Evolutionary conservation across 2,113 vertebrate genomes (phyloP).

Genomic region (Sciurus niger): DNA sequence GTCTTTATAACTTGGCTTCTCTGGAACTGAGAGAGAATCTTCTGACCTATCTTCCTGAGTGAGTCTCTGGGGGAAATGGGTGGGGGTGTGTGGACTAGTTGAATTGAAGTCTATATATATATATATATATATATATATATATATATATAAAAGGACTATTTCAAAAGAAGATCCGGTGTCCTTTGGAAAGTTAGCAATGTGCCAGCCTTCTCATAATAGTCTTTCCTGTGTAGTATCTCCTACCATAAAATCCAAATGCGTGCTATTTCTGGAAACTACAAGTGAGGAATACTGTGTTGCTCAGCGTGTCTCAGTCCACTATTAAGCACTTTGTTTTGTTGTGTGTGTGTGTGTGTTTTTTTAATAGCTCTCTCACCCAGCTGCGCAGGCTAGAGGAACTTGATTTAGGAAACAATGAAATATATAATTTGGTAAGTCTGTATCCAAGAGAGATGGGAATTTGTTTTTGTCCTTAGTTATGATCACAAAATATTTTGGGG

Average conservation of each 20-base stretch:
- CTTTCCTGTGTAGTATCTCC: not conserved
- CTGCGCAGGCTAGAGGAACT: conserved; percentile 97
- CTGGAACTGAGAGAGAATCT: conserved; percentile 99
- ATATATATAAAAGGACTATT: not conserved
- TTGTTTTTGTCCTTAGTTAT: conserved; percentile 14
- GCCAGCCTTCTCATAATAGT: not conserved
- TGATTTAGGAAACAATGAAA: conserved; percentile 98
- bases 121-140: no score
- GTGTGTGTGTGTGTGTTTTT: conserved; percentile 71
- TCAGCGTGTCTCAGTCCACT: conserved; percentile 71
- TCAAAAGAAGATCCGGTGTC: conserved; percentile 28
- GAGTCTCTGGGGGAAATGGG: conserved; percentile 87
- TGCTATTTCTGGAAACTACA: conserved; percentile 25
- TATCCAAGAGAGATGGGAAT: conserved; percentile 49
- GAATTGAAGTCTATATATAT: not conserved
- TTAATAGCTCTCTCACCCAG: conserved; percentile 94
- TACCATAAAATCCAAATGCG: not conserved
- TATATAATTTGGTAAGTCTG: conserved; percentile 95
- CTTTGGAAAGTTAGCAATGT: conserved; percentile 14
- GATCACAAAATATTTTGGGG: not conserved
- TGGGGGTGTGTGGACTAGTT: not conserved
- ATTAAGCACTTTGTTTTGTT: conserved; percentile 62
- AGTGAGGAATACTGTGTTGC: not conserved
- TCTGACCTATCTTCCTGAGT: conserved; percentile 98
- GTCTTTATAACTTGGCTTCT: conserved; percentile 97